These are phyloP conservation scores for Acomys russatus DNA, from an alignment of 2,797 vertebrate species.

Conservation along the genomic window DNA sequence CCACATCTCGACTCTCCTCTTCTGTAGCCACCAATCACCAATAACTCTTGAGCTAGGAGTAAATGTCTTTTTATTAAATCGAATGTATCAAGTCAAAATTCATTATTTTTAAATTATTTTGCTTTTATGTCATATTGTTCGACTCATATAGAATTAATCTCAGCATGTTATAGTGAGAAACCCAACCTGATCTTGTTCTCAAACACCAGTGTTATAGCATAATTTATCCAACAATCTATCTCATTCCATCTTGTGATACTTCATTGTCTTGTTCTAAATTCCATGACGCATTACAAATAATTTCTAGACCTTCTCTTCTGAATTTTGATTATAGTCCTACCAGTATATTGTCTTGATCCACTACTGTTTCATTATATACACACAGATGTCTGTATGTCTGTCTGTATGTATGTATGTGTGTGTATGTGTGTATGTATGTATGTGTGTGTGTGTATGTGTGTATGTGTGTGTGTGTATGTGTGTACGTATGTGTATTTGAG, in stretches of 20 bases:
- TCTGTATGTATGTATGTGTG: background rate
- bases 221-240: background rate
- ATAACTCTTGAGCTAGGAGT: background rate
- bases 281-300: background rate
- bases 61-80: background rate
- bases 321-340: background rate
- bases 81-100: background rate
- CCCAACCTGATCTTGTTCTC: background rate
- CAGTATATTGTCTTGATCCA: background rate
- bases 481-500: background rate
- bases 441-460: no score
- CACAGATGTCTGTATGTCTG: background rate
- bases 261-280: background rate
- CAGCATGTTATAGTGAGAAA: background rate
- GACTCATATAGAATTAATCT: conserved; percentile 15
- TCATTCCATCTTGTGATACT: background rate
- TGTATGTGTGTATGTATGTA: background rate
- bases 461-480: background rate
- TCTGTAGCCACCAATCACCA: background rate
- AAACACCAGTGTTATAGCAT: conserved; percentile 5
- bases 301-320: background rate
- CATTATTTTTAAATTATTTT: background rate
- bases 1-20: background rate
- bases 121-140: background rate
- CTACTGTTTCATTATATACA: background rate